Conservation (phyloP, 2,888 invertebrate species). For the Philereme vetulata region DNA sequence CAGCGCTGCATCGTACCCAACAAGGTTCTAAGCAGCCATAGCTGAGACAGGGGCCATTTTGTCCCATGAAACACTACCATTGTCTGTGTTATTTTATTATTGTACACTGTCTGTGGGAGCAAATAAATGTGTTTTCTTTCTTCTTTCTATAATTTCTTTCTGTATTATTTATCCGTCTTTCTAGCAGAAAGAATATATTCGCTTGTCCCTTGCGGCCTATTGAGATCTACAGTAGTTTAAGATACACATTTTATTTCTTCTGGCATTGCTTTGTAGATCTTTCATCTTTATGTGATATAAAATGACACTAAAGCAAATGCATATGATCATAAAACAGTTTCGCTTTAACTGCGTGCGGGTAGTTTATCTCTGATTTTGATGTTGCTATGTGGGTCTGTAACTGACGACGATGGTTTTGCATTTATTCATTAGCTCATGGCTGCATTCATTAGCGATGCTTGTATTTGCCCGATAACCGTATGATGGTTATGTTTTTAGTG, state of each 20-base stretch:
- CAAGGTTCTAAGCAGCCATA: too few species aligned
- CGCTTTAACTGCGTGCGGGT: constrained; percentile 20
- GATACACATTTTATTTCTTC: constrained; percentile 1
- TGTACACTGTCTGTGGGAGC: too few species aligned
- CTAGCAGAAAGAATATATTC: too few species aligned
- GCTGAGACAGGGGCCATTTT: too few species aligned
- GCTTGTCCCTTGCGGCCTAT: background rate
- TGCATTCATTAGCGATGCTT: background rate
- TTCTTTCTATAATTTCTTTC: too few species aligned
- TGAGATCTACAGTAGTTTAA: constrained; percentile 1
- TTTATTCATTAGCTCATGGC: background rate
- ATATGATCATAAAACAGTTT: constrained; percentile 23
- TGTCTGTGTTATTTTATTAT: too few species aligned
- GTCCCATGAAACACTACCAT: too few species aligned
- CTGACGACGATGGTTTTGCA: constrained; percentile 11
- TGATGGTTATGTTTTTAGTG: too few species aligned
- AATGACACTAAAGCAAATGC: constrained; percentile 6
- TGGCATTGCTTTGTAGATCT: background rate
- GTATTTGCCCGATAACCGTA: too few species aligned
- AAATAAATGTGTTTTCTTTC: too few species aligned
- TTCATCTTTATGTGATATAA: constrained; percentile 1
- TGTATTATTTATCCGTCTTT: too few species aligned
- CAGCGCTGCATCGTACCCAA: too few species aligned
- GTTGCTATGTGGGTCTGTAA: constrained; percentile 19
- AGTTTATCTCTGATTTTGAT: constrained; percentile 14